These are phyloP conservation scores for Cyanistes caeruleus DNA, from an alignment of 2,113 vertebrate genomes.

Conservation along the genomic window DNA sequence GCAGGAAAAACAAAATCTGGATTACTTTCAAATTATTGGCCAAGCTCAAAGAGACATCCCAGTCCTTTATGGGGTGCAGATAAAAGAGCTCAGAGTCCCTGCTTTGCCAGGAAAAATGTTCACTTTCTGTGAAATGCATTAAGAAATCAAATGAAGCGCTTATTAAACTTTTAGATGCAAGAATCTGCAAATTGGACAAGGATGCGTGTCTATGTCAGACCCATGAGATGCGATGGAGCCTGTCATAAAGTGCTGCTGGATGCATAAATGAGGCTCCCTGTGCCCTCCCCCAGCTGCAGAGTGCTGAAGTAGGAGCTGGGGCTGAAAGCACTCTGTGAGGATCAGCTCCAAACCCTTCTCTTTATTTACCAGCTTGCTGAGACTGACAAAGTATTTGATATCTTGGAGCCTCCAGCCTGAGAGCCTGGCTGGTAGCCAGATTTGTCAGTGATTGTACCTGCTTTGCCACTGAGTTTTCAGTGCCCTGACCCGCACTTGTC, in stretches of 20 bases:
- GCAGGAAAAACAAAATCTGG: slow-evolving; percentile 64
- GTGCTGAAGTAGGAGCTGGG: background rate
- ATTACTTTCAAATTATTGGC: slow-evolving; percentile 56
- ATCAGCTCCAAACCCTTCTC: background rate
- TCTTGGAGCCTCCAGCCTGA: background rate
- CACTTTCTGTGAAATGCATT: slow-evolving; percentile 44
- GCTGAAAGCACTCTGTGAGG: slow-evolving; percentile 39
- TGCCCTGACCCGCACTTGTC: background rate
- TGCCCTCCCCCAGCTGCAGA: background rate
- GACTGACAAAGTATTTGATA: slow-evolving; percentile 13
- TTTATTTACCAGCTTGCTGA: slow-evolving; percentile 18
- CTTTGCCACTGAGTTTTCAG: background rate
- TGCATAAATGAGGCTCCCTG: background rate
- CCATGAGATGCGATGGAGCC: slow-evolving; percentile 42
- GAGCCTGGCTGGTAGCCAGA: background rate
- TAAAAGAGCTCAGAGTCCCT: slow-evolving; percentile 43
- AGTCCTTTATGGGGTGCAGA: slow-evolving; percentile 60
- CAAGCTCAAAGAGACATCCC: slow-evolving; percentile 56
- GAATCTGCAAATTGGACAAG: slow-evolving; percentile 11
- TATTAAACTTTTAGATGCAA: slow-evolving; percentile 62
- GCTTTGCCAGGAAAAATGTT: slow-evolving; percentile 27
- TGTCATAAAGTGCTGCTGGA: slow-evolving; percentile 48
- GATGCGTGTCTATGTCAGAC: background rate
- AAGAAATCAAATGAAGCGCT: slow-evolving; percentile 64
- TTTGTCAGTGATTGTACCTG: background rate